Evolutionary conservation across 2,888 invertebrate species (phyloP).

Genomic region (Schrankia costaestrigalis): DNA sequence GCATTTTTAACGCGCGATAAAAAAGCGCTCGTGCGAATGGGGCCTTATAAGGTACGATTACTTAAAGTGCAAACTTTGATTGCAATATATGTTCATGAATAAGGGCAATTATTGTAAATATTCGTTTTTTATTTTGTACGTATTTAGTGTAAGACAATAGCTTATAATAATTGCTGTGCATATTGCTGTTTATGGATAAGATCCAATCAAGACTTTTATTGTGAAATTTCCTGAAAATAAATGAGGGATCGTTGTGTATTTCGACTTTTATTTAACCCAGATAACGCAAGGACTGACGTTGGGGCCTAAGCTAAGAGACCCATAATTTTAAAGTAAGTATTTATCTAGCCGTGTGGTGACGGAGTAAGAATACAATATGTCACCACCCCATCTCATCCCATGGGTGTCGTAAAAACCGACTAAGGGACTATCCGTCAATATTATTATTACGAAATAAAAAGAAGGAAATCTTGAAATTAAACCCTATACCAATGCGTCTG

Average conservation of each 20-base stretch:
- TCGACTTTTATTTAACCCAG: slow-evolving; percentile 42
- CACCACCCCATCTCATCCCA: too few relatives aligned
- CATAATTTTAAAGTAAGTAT: not conserved
- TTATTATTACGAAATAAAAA: too few relatives aligned
- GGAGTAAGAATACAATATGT: too few relatives aligned
- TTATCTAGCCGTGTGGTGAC: too few relatives aligned
- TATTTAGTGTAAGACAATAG: slow-evolving; percentile 46
- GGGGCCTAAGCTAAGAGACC: not conserved
- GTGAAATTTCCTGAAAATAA: slow-evolving; percentile 73
- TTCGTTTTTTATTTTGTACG: slow-evolving; percentile 54
- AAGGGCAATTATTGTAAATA: slow-evolving; percentile 71
- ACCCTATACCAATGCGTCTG: too few relatives aligned
- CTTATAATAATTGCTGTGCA: slow-evolving; percentile 68
- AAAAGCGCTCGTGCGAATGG: too few relatives aligned
- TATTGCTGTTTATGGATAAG: slow-evolving; percentile 77
- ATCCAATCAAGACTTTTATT: slow-evolving; percentile 77
- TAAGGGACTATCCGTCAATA: too few relatives aligned
- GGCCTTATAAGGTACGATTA: too few relatives aligned
- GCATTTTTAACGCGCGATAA: too few relatives aligned
- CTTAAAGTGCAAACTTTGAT: slow-evolving; percentile 16
- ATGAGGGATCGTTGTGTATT: slow-evolving; percentile 72
- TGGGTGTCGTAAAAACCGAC: too few relatives aligned
- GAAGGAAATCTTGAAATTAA: too few relatives aligned
- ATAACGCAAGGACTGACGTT: not conserved
- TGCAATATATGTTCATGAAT: slow-evolving; percentile 42